phyloP scores from a whole-genome alignment of 2,888 invertebrate genomes.

The Bimastos eiseni region DNA sequence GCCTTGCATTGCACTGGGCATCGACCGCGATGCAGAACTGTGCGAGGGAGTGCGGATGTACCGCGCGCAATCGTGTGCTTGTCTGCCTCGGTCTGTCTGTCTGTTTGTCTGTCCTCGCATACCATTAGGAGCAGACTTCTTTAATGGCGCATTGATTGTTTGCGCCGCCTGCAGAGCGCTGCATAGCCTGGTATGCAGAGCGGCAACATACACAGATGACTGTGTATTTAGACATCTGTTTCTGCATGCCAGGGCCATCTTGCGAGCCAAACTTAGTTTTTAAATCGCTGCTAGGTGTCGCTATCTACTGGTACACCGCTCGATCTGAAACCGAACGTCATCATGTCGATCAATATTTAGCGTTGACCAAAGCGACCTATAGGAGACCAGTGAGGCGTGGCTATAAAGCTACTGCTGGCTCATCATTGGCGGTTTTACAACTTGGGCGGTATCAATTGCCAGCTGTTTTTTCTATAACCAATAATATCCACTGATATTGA shows the following conservation, averaged over 20 bases:
- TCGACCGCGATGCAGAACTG: constrained; percentile 10
- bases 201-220: not conserved
- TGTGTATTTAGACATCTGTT: not conserved
- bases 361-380: not conserved
- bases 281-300: not conserved
- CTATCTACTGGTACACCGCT: not conserved
- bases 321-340: not conserved
- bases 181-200: not conserved
- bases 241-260: not conserved
- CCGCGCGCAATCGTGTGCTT: not conserved
- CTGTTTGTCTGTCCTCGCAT: not conserved
- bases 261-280: not conserved
- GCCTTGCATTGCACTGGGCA: not conserved
- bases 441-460: not conserved
- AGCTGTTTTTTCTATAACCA: not conserved
- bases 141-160: not conserved
- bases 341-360: not conserved
- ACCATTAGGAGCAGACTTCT: not conserved
- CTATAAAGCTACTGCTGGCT: not conserved
- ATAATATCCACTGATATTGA: not conserved
- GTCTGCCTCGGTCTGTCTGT: not conserved
- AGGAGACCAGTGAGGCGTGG: not conserved
- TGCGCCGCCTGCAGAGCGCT: not conserved
- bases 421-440: not conserved
- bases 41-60: not conserved